Evolutionary conservation across 1,140 invertebrate species (phyloP).

Genomic region (Trigoniulus corallinus): DNA sequence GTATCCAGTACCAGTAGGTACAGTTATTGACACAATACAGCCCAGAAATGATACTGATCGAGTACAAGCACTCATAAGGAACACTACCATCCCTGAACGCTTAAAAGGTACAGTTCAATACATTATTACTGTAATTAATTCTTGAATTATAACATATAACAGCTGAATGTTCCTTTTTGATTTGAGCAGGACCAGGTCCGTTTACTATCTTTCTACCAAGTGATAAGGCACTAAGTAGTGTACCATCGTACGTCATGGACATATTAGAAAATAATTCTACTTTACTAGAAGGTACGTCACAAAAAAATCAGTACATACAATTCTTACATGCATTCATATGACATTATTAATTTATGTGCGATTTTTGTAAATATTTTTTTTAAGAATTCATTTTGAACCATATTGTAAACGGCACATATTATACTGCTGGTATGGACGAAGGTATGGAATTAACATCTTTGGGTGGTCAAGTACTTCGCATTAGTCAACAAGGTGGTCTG

Average conservation of each 20-base stretch:
- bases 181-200: background rate
- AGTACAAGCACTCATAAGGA: background rate
- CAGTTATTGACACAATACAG: background rate
- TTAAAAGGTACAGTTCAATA: background rate
- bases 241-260: background rate
- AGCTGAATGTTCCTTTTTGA: too few species aligned
- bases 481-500: background rate
- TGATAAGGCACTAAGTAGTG: background rate
- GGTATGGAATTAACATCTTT: slow-evolving; percentile 11
- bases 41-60: background rate
- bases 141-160: too few species aligned
- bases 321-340: background rate
- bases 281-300: slow-evolving; percentile 1
- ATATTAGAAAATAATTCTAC: background rate
- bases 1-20: background rate
- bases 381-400: slow-evolving; percentile 15
- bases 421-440: slow-evolving; percentile 12
- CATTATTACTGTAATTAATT: too few species aligned
- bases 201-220: background rate
- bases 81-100: background rate
- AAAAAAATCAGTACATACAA: background rate
- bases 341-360: background rate
- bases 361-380: slow-evolving; percentile 2
- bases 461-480: background rate
- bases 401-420: slow-evolving; percentile 14